Base-by-base conservation (phyloP, 2,113 vertebrate genomes). In the Antechinus stuartii region DNA sequence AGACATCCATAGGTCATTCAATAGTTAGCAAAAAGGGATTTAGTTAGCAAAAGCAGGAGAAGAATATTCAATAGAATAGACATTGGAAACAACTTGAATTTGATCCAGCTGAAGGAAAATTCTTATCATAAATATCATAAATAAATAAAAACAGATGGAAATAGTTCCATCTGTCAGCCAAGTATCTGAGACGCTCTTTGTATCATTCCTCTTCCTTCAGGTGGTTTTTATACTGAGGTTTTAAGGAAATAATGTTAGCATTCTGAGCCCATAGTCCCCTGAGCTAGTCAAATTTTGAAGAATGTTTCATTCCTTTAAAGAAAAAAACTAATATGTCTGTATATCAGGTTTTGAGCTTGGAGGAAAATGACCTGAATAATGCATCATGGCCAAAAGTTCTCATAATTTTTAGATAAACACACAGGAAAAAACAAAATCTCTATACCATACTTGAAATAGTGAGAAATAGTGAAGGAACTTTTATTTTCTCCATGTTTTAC, bases 401-500 rank as follows among this genome's bases (percentile, higher is more conserved):
- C 11, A 1, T 30, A 94, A 90, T 3, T 24, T 5, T 57, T 47
- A 25, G 22, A 84, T n/a, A 23, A 5, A 30, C 55, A 76, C 47
- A 42, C 1, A 42, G 19, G 6, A 23, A 42, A 84, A 84, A 68
- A 91, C 49, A 52, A 52, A 52, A 25, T 3, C 0, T 14, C 5
- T 14, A 55, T 92, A 94, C 9, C 49, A 42, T 25, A 11, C 11
- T 90, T 24, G 49, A 52, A 42, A 49, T 7, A 49, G 11, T 16
- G 56, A 9, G 52, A 42, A 68, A 24, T 54, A 3, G 50, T 27
- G 91, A 26, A 35, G 27, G 3, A 9, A n/a, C 55, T 92, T 68
- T n/a, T 27, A 9, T 53, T 92, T 91, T 92, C 19, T 92, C 53
- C 42, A 4, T 26, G 50, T 50, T 96, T 92, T 95, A 54, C 10